phyloP scores from a whole-genome alignment of 64 coral and sea anemone genomes.

The Stylophora pistillata region DNA sequence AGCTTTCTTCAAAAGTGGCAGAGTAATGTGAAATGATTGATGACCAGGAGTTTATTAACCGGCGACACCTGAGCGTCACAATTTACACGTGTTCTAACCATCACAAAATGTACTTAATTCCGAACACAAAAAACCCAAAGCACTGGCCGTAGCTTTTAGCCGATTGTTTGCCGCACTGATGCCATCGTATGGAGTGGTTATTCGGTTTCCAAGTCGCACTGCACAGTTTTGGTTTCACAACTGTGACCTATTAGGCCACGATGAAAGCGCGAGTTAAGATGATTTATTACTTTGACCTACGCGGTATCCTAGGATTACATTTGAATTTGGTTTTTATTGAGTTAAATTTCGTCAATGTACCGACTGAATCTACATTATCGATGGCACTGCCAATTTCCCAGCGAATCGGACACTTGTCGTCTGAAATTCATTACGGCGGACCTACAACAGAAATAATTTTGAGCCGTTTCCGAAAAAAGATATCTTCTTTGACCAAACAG shows the following conservation, averaged over 20 bases:
- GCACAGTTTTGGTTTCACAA: neutral
- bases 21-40: conserved; percentile 38
- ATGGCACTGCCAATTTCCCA: neutral
- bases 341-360: conserved; percentile 9
- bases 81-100: neutral
- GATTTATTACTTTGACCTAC: conserved; percentile 45
- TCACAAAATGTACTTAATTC: neutral
- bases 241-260: conserved; percentile 38
- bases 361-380: neutral
- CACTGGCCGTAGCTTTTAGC: neutral
- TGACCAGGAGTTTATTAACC: conserved; percentile 14
- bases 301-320: conserved; percentile 5
- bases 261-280: conserved; percentile 32
- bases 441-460: neutral
- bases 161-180: neutral
- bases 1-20: conserved; percentile 43
- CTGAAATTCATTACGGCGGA: neutral
- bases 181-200: neutral
- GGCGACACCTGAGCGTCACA: conserved; percentile 5
- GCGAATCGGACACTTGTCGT: too few relatives aligned
- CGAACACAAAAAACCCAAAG: neutral
- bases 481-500: neutral
- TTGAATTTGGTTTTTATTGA: neutral
- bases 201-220: neutral
- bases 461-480: neutral